These are phyloP conservation scores for Platerodrilus igneus DNA, from an alignment of 2,888 invertebrate species.

Conservation along the genomic window DNA sequence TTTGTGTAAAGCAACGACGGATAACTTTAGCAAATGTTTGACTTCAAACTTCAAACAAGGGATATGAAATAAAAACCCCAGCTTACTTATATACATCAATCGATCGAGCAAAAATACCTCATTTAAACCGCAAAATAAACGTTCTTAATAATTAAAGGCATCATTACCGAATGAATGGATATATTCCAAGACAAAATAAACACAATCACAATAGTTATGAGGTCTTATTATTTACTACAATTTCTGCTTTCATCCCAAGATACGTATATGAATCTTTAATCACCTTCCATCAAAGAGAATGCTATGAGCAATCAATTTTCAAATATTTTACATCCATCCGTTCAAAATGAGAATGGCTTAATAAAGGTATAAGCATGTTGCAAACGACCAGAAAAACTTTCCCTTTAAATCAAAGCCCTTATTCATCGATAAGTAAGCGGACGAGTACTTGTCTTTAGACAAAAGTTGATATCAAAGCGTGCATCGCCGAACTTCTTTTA, in stretches of 20 bases:
- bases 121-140: conserved; percentile 15
- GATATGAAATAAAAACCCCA: conserved; percentile 15
- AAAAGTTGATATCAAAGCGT: conserved; percentile 25
- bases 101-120: conserved; percentile 6
- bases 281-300: too few relatives aligned
- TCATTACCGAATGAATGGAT: conserved; percentile 23
- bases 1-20: conserved; percentile 27
- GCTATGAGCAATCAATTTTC: conserved; percentile 43
- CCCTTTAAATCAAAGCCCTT: conserved; percentile 9
- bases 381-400: conserved; percentile 27
- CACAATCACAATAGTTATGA: too few relatives aligned
- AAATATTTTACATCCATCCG: conserved; percentile 41
- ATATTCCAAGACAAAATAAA: conserved; percentile 14
- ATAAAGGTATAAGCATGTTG: conserved; percentile 42
- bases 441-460: conserved; percentile 16
- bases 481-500: conserved; percentile 20
- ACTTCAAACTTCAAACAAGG: conserved; percentile 19
- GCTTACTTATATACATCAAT: too few relatives aligned
- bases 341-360: conserved; percentile 42
- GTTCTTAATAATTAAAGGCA: conserved; percentile 21
- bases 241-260: too few relatives aligned
- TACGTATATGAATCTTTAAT: too few relatives aligned
- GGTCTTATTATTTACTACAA: too few relatives aligned
- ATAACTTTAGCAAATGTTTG: conserved; percentile 21
- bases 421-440: conserved; percentile 10